Base-by-base conservation (phyloP, 1,140 invertebrate genomes). In the Drosophila fuyamai region DNA sequence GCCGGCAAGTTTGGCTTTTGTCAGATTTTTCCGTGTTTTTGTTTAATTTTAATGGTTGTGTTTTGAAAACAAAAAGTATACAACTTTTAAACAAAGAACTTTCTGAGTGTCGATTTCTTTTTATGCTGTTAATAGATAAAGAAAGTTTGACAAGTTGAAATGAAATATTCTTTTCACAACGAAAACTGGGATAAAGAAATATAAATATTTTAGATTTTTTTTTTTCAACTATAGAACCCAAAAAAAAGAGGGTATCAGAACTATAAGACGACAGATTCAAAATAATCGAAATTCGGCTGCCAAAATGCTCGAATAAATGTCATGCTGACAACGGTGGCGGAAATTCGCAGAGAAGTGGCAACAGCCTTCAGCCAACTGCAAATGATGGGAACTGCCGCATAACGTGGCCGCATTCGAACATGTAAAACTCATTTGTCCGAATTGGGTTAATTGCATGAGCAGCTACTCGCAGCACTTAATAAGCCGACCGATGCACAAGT, bases 361-460 rank as follows among this genome's bases (percentile, higher is more conserved):
- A 40, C 58, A 29, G 60, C 60, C 27, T 4, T 62, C 18, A 12
- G 55, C 38, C 36, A 62, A 38, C 58, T 18, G 16, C 56, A 61
- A 46, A 61, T 61, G 29, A 27, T 27, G 29, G 41, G 7, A 72
- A 71, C 13, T 38, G 9, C 18, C n/a, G 63, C 63, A 29, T n/a
- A 44, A 35, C 41, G 12, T 43, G 38, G 13, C 14, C 44, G n/a
- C 38, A n/a, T 8, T 50, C 41, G 55, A 50, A 73, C 60, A 88
- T 76, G 56, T 51, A 66, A 70, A 82, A 54, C 63, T 70, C 63
- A 83, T 76, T 79, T 79, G 43, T 10, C 14, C 13, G 50, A 54
- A 86, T 61, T 79, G 76, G 79, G 83, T 82, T 88, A 86, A 86
- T 86, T 88, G 71, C 76, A 72, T 68, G 51, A 66, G 13, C 82